Percentiles rank a stretch among this genome's conserved stretches.
Conservation (phyloP, 2,113 vertebrate species). For the Antigone vipio region DNA sequence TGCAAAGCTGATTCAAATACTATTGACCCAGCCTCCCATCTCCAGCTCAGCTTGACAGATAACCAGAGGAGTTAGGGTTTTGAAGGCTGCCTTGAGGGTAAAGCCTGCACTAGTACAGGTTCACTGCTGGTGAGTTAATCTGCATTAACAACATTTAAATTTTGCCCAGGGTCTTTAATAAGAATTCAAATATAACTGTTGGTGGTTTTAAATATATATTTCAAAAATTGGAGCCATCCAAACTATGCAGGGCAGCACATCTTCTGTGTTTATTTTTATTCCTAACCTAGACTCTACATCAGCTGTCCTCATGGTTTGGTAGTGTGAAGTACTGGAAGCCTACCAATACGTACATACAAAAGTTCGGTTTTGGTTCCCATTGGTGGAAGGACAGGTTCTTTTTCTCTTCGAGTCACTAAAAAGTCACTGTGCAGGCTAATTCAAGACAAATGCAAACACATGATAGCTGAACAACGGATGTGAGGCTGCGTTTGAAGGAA, state of each 20-base stretch:
- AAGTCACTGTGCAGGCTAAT: neutral
- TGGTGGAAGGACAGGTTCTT: slow-evolving; percentile 6
- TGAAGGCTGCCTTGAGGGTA: neutral
- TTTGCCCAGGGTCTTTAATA: neutral
- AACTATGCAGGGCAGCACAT: slow-evolving; percentile 17
- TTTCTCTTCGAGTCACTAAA: neutral
- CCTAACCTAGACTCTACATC: slow-evolving; percentile 11
- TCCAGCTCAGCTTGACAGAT: neutral
- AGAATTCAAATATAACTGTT: neutral
- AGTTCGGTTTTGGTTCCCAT: neutral
- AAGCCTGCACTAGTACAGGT: neutral
- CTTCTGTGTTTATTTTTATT: slow-evolving; percentile 44
- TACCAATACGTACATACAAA: neutral
- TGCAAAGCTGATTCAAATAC: neutral
- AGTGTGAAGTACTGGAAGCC: slow-evolving; percentile 13
- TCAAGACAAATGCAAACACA: slow-evolving; percentile 18
- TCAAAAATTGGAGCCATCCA: neutral
- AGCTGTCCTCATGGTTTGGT: slow-evolving; percentile 45
- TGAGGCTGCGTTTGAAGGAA: neutral
- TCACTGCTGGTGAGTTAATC: neutral
- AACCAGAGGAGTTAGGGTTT: neutral
- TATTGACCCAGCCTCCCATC: neutral
- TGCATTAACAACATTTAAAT: neutral
- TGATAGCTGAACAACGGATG: neutral
- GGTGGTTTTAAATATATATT: neutral